Evolutionary conservation across 2,888 invertebrate genomes (phyloP).

Genomic region (Mechanitis mazaeus): DNA sequence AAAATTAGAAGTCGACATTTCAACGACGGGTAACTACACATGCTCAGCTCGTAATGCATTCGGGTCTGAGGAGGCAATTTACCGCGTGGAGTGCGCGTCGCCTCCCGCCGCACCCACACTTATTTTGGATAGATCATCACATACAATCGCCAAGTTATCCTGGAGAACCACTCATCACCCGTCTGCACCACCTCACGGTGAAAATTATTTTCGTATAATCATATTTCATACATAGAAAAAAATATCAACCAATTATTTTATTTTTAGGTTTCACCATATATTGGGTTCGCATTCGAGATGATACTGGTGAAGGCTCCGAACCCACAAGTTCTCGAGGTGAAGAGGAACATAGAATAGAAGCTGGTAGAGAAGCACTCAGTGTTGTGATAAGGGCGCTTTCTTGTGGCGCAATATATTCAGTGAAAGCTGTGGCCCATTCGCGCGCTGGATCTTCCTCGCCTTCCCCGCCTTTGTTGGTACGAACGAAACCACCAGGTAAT

Average conservation of each 20-base stretch:
- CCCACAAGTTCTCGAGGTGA: conserved; percentile 46
- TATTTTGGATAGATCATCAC: conserved; percentile 81
- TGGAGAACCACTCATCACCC: conserved; percentile 77
- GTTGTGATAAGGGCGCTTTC: conserved; percentile 57
- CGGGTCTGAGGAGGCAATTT: conserved; percentile 89
- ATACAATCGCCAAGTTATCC: conserved; percentile 75
- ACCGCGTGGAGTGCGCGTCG: conserved; percentile 85
- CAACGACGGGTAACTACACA: conserved; percentile 86
- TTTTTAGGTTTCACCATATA: conserved; percentile 59
- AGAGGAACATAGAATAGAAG: conserved; percentile 59
- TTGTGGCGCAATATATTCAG: conserved; percentile 65
- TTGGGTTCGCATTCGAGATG: conserved; percentile 66
- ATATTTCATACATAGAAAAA: conserved; percentile 10
- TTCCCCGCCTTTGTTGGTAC: conserved; percentile 57
- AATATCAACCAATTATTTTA: neutral
- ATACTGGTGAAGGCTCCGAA: conserved; percentile 53
- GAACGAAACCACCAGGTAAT: conserved; percentile 67
- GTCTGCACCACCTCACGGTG: conserved; percentile 72
- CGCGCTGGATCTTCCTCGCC: conserved; percentile 60
- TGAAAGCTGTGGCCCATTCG: conserved; percentile 63
- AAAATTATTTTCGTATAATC: no score
- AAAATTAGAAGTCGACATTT: conserved; percentile 79
- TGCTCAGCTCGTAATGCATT: conserved; percentile 89
- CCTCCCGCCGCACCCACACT: conserved; percentile 83
- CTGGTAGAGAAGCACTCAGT: conserved; percentile 58